These are phyloP conservation scores for Chelon labrosus DNA, from an alignment of 2,797 vertebrate genomes.

Conservation along the genomic window DNA sequence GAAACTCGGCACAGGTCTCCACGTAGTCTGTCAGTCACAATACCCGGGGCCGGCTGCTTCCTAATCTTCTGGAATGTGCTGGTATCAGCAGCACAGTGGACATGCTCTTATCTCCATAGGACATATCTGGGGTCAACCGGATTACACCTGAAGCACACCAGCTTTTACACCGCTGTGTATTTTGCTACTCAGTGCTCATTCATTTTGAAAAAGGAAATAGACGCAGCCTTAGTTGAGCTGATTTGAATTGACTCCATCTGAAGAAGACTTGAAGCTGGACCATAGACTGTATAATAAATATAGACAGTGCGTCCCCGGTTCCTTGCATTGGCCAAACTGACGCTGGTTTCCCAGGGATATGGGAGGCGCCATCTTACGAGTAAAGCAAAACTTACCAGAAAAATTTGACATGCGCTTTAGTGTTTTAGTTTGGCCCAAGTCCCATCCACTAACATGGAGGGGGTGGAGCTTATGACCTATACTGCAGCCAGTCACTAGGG, in stretches of 20 bases:
- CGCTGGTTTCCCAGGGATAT: too few relatives aligned
- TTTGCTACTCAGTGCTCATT: not conserved
- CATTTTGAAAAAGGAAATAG: not conserved
- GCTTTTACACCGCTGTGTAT: not conserved
- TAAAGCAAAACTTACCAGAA: too few relatives aligned
- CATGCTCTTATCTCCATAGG: not conserved
- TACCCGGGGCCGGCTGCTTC: constrained; percentile 6
- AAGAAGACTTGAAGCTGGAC: not conserved
- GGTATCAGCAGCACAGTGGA: not conserved
- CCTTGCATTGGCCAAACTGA: too few relatives aligned
- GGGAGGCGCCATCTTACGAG: too few relatives aligned
- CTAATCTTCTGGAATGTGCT: constrained; percentile 8
- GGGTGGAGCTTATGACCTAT: too few relatives aligned
- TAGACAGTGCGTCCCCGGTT: too few relatives aligned
- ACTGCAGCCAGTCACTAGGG: too few relatives aligned
- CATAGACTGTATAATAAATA: too few relatives aligned
- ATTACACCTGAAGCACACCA: not conserved
- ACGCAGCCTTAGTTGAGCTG: not conserved
- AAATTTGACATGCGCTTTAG: too few relatives aligned
- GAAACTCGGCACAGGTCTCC: constrained; percentile 2
- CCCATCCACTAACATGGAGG: too few relatives aligned
- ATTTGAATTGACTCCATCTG: not conserved
- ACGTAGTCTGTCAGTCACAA: not conserved
- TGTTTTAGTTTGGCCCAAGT: too few relatives aligned
- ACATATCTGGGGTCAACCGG: not conserved